A percentile compares a stretch with the other conserved stretches of the same genome.
These are phyloP conservation scores for Botrylloides violaceus DNA, from an alignment of 23 tunicate genomes.

Conservation along the genomic window DNA sequence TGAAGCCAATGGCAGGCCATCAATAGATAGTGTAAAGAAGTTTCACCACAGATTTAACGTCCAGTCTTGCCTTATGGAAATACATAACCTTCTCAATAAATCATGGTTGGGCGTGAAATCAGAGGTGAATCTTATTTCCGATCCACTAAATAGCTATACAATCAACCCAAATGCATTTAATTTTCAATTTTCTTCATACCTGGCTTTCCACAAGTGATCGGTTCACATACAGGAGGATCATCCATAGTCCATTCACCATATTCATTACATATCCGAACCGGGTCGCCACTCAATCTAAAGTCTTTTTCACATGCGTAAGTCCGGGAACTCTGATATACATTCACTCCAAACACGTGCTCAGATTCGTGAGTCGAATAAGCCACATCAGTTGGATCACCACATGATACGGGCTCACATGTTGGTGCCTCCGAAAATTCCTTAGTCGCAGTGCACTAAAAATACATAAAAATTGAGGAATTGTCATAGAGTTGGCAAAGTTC, in stretches of 20 bases:
- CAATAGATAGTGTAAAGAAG: too few relatives aligned
- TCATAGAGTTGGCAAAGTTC: too few relatives aligned
- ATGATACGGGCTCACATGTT: constrained; percentile 5
- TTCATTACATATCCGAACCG: constrained; percentile 5
- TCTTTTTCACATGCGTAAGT: constrained; percentile 34
- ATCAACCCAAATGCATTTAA: too few relatives aligned
- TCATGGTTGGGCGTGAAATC: too few relatives aligned
- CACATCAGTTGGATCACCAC: constrained; percentile 8
- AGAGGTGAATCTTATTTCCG: too few relatives aligned
- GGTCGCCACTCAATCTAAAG: constrained; percentile 27
- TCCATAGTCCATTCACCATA: constrained; percentile 21
- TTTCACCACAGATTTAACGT: too few relatives aligned
- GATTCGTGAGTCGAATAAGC: constrained; percentile 10
- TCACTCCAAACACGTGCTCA: constrained; percentile 29
- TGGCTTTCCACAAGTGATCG: constrained; percentile 29
- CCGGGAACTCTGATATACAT: constrained; percentile 28
- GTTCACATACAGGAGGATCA: constrained; percentile 32
- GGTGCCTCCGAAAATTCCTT: constrained; percentile 32
- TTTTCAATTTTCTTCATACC: constrained; percentile 11
- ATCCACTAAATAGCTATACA: too few relatives aligned
- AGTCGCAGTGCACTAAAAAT: constrained; percentile 22
- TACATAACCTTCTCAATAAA: too few relatives aligned
- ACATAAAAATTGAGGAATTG: too few relatives aligned
- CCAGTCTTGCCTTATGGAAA: too few relatives aligned
- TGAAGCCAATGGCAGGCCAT: too few relatives aligned